Evolutionary conservation across 2,797 vertebrate genomes (phyloP).

Genomic region (Onychomys arenicola): DNA sequence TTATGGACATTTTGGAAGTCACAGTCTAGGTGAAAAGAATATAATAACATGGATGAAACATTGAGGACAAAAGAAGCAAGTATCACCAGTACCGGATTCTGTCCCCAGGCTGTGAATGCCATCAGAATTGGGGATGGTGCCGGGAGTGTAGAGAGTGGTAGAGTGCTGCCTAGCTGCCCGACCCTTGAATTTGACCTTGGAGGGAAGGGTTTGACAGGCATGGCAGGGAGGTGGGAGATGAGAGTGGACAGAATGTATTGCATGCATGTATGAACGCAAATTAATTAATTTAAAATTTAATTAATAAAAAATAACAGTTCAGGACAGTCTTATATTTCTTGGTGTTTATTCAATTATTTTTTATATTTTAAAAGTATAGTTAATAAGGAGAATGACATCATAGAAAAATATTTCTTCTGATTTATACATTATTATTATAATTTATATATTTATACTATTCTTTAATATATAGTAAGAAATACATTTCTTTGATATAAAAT

Average conservation of each 20-base stretch:
- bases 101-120: neutral
- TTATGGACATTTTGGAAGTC: slow-evolving; percentile 38
- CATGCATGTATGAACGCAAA: neutral
- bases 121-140: neutral
- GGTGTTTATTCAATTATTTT: slow-evolving; percentile 21
- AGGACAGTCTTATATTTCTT: neutral
- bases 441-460: neutral
- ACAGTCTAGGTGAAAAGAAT: slow-evolving; percentile 5
- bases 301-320: neutral
- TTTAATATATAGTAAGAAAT: slow-evolving; percentile 28
- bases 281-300: neutral
- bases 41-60: neutral
- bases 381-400: slow-evolving; percentile 32
- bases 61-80: neutral
- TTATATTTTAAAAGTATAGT: slow-evolving; percentile 21
- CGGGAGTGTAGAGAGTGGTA: neutral
- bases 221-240: neutral
- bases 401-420: slow-evolving; percentile 5
- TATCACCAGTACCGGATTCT: neutral
- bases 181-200: neutral
- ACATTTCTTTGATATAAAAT: slow-evolving; percentile 37
- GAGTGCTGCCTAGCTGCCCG: neutral
- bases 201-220: neutral
- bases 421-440: neutral
- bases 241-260: neutral